phyloP scores from a whole-genome alignment of 1,140 invertebrate species.

The Anagrus nilaparvatae region DNA sequence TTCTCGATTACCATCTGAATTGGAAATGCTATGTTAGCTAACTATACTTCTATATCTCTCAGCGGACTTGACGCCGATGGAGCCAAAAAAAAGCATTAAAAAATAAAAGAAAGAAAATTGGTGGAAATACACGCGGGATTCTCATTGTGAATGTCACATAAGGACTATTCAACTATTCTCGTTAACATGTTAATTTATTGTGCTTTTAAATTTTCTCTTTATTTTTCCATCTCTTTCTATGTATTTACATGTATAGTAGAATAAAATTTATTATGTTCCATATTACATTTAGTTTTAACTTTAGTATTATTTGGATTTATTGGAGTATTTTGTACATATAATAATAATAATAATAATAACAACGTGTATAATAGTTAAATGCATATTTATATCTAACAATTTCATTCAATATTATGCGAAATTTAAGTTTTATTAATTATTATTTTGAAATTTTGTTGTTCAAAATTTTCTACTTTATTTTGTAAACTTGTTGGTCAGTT shows the following conservation, averaged over 20 bases:
- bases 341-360: too few relatives aligned
- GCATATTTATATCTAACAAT: too few relatives aligned
- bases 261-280: conserved; percentile 33
- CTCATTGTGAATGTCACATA: neutral
- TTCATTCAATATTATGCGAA: too few relatives aligned
- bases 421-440: too few relatives aligned
- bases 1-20: conserved; percentile 36
- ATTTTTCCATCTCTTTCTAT: conserved; percentile 3
- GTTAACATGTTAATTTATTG: conserved; percentile 40
- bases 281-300: too few relatives aligned
- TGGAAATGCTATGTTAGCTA: conserved; percentile 24
- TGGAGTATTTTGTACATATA: too few relatives aligned
- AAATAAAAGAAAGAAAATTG: neutral
- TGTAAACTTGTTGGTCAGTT: too few relatives aligned
- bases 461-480: too few relatives aligned
- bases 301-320: too few relatives aligned
- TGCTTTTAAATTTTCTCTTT: conserved; percentile 29
- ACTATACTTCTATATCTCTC: conserved; percentile 1
- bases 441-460: too few relatives aligned
- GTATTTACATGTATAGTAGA: too few relatives aligned
- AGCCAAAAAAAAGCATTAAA: conserved; percentile 11
- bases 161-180: conserved; percentile 20
- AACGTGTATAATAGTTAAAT: too few relatives aligned
- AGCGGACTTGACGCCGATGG: conserved; percentile 9
- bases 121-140: conserved; percentile 12